Percentiles rank a stretch among this genome's conserved stretches.
Evolutionary conservation across 1,140 invertebrate species (phyloP).

Genomic region (Bactericera cockerelli): DNA sequence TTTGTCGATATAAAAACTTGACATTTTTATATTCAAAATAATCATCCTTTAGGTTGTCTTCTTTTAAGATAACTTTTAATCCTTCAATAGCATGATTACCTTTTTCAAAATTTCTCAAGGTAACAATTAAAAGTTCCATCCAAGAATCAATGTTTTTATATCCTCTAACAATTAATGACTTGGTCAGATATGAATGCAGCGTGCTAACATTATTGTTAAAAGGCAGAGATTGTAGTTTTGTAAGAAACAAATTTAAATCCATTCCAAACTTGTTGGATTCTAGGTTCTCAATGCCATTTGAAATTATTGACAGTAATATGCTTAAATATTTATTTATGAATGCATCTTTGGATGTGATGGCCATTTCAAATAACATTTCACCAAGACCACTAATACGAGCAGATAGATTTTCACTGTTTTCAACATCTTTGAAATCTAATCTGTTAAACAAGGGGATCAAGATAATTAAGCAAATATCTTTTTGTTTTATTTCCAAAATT

Average conservation of each 20-base stretch:
- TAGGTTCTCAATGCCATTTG: background rate
- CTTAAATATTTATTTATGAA: constrained; percentile 16
- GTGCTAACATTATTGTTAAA: constrained; percentile 8
- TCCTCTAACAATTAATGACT: constrained; percentile 13
- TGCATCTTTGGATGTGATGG: constrained; percentile 7
- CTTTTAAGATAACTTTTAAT: background rate
- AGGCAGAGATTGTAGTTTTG: background rate
- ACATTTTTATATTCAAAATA: constrained; percentile 2
- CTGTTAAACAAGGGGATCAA: constrained; percentile 9
- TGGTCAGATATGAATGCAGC: constrained; percentile 13
- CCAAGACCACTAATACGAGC: constrained; percentile 7
- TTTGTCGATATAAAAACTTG: constrained; percentile 3
- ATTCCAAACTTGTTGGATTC: constrained; percentile 4
- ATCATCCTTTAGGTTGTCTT: background rate
- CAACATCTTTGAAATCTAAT: constrained; percentile 5
- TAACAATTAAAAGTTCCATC: constrained; percentile 9
- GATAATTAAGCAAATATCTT: constrained; percentile 11
- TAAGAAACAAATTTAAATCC: background rate
- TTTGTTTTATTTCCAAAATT: background rate
- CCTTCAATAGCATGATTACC: background rate
- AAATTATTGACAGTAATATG: background rate
- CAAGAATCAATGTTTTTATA: constrained; percentile 13
- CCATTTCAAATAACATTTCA: constrained; percentile 4
- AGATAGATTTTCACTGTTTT: background rate
- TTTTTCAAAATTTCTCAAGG: background rate